phyloP scores from a whole-genome alignment of 2,888 invertebrate genomes.

The Sepioteuthis lessoniana region DNA sequence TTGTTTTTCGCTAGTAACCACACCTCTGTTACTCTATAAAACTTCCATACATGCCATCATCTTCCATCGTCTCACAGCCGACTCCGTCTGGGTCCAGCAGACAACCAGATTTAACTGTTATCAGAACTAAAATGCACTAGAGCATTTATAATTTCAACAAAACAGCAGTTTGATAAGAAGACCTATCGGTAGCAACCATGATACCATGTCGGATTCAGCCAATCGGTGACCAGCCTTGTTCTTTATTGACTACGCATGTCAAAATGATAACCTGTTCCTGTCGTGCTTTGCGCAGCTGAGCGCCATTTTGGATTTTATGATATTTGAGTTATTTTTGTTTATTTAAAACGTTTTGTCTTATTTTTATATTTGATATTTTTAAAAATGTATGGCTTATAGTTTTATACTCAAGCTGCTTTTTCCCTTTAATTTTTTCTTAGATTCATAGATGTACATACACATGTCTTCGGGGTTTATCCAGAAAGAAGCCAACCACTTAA shows the following conservation, averaged over 20 bases:
- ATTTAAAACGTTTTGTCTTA: neutral
- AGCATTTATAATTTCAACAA: conserved; percentile 33
- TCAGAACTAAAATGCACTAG: neutral
- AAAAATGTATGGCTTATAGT: neutral
- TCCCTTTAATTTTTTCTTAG: neutral
- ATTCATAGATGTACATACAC: neutral
- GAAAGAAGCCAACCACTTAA: no score
- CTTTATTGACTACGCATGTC: conserved; percentile 13
- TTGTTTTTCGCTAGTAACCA: no score
- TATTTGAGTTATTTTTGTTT: neutral
- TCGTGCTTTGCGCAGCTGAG: neutral
- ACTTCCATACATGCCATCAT: neutral
- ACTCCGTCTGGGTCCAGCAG: neutral
- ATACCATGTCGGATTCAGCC: neutral
- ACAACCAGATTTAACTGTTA: neutral
- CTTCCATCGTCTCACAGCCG: neutral
- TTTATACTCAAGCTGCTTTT: neutral
- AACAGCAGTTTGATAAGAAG: neutral
- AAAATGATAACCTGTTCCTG: neutral
- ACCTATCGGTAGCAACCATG: neutral
- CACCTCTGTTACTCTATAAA: neutral
- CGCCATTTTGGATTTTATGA: neutral
- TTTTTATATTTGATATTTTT: neutral
- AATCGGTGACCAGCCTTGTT: neutral
- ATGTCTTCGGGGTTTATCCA: neutral